Evolutionary conservation across 2,888 invertebrate species (phyloP).

Genomic region (Branchellion lobata): DNA sequence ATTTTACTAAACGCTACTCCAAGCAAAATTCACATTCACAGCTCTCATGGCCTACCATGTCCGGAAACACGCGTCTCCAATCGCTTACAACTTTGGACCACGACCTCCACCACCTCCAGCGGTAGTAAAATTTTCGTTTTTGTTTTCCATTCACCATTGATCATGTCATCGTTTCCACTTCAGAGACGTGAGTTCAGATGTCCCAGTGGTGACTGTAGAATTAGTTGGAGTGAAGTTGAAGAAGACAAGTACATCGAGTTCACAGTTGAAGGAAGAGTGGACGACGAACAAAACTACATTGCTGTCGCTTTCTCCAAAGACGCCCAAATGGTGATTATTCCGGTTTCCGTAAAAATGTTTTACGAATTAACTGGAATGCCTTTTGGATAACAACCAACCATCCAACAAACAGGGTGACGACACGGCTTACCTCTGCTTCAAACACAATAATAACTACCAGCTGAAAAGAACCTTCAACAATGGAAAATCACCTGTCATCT

Average conservation of each 20-base stretch:
- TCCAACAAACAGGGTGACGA: not conserved
- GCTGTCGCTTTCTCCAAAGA: slow-evolving; percentile 28
- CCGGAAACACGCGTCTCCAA: too few relatives aligned
- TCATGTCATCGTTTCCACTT: too few relatives aligned
- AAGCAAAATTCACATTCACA: not conserved
- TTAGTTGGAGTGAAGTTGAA: not conserved
- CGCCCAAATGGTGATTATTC: slow-evolving; percentile 29
- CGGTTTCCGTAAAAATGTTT: too few relatives aligned
- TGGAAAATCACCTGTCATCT: not conserved
- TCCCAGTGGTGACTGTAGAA: not conserved
- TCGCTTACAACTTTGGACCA: too few relatives aligned
- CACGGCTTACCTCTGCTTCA: not conserved
- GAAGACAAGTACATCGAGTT: not conserved
- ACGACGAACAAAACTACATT: not conserved
- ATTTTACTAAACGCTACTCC: too few relatives aligned
- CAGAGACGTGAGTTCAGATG: too few relatives aligned
- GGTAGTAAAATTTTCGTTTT: too few relatives aligned
- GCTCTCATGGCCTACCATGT: too few relatives aligned
- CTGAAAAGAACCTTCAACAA: not conserved
- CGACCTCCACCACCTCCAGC: too few relatives aligned
- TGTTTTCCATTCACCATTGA: too few relatives aligned
- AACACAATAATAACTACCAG: not conserved
- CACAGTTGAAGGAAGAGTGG: not conserved
- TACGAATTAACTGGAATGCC: too few relatives aligned
- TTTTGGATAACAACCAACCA: too few relatives aligned